Base-by-base conservation (phyloP, 2,888 invertebrate genomes). In the Stramonita haemastoma region DNA sequence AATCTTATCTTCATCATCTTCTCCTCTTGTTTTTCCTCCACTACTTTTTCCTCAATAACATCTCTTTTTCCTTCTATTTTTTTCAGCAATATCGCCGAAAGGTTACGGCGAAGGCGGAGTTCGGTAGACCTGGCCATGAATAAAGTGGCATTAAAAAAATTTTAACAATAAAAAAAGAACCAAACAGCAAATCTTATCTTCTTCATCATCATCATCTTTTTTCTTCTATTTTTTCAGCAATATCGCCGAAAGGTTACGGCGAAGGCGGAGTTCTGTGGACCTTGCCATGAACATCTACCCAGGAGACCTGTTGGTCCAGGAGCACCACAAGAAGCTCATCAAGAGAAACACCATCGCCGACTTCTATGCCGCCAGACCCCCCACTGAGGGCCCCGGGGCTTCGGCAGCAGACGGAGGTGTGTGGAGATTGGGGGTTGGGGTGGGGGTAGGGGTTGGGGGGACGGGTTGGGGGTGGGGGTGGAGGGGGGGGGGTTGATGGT, bases 281-380 rank as follows among this genome's bases (percentile, higher is more conserved):
- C 93, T 95, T 2, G 94, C 95, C 11, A 94, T 95, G 93, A 94
- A 94, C 91, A 94, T 94, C 32, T 95, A 95, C 92, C 95, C 95
- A 13, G 95, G 95, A 0, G 95, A 95, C 89, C 93, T 95, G 5
- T 91, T 95, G 81, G 94, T 94, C 0, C 95, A 94, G 90, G 95
- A 94, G 87, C 94, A 93, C 83, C 95, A 95, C 91, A 94, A 95
- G 90, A 94, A 94, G 89, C 93, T 95, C 87, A 94, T 95, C 91
- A 95, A 95, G 90, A 91, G 95, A 26, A 95, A 95, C 91, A 95
- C 95, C 34, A 95, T 95, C 60, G 95, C 95, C 0, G 95, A 95
- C 89, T 95, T 95, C 91, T 95, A 95, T 89, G 94, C 94, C 89
- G 92, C 91, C 73, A 93, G 88, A 92, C 87, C 92, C 92, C 87